phyloP scores from a whole-genome alignment of 2,797 vertebrate genomes.

The Leuciscus waleckii region DNA sequence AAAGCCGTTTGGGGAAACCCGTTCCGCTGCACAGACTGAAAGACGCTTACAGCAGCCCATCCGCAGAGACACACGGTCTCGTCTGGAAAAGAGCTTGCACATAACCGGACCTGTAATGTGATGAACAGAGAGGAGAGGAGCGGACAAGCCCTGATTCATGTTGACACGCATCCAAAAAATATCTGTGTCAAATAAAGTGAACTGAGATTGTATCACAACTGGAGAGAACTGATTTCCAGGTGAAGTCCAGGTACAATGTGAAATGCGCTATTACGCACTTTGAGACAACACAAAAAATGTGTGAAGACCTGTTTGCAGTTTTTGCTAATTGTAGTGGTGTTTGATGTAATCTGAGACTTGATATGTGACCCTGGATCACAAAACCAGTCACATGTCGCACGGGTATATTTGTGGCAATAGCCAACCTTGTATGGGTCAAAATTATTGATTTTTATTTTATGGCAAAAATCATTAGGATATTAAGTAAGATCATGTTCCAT shows the following conservation, averaged over 20 bases:
- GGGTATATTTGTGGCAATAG: no score
- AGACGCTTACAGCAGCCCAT: conserved; percentile 71
- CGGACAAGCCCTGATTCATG: not conserved
- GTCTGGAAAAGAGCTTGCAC: conserved; percentile 70
- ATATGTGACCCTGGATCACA: no score
- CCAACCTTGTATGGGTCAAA: no score
- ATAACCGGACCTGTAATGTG: conserved; percentile 6
- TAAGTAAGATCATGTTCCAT: no score
- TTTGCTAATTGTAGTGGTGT: not conserved
- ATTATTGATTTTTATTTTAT: no score
- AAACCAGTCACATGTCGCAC: no score
- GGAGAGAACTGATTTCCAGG: no score
- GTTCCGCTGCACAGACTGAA: conserved; percentile 52
- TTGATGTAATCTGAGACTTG: not conserved
- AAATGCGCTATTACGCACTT: not conserved
- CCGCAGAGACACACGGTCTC: conserved; percentile 55
- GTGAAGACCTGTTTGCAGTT: not conserved
- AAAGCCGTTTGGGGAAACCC: conserved; percentile 31
- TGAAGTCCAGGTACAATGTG: not conserved
- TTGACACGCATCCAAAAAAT: not conserved
- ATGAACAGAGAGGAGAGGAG: conserved; percentile 19
- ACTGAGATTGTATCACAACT: not conserved
- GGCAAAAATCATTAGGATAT: no score
- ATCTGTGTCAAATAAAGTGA: not conserved
- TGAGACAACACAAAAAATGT: not conserved